Evolutionary conservation across 2,797 vertebrate genomes (phyloP).

Genomic region (Okamejei kenojei): DNA sequence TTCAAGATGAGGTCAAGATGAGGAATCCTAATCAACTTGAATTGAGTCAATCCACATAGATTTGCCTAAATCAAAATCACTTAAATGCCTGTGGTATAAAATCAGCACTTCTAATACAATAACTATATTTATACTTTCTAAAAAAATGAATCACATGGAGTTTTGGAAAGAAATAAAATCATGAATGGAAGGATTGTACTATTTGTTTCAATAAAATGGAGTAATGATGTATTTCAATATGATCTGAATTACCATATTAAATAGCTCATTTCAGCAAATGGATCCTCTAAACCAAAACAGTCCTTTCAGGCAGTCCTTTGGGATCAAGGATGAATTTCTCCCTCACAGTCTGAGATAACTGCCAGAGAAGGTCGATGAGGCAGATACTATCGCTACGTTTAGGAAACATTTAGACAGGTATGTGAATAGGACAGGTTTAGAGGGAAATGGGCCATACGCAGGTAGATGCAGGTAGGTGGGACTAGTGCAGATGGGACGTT

Average conservation of each 20-base stretch:
- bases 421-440: too few species aligned
- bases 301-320: too few species aligned
- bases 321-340: too few species aligned
- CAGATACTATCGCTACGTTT: too few species aligned
- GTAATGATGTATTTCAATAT: not conserved
- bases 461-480: too few species aligned
- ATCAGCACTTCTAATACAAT: not conserved
- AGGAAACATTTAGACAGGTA: too few species aligned
- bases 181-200: not conserved
- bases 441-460: too few species aligned
- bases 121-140: not conserved
- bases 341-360: too few species aligned
- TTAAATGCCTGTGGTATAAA: not conserved
- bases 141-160: not conserved
- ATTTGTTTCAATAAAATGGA: not conserved
- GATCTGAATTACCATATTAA: conserved; percentile 9
- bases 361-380: too few species aligned
- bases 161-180: not conserved
- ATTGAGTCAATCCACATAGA: not conserved
- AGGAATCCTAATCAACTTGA: conserved; percentile 6
- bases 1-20: not conserved
- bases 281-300: not conserved
- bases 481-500: too few species aligned
- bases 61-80: not conserved
- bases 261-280: too few species aligned